Percentiles rank a stretch among this genome's conserved stretches.
Evolutionary conservation across 2,113 vertebrate genomes (phyloP).

Genomic region (Bufo gargarizans): DNA sequence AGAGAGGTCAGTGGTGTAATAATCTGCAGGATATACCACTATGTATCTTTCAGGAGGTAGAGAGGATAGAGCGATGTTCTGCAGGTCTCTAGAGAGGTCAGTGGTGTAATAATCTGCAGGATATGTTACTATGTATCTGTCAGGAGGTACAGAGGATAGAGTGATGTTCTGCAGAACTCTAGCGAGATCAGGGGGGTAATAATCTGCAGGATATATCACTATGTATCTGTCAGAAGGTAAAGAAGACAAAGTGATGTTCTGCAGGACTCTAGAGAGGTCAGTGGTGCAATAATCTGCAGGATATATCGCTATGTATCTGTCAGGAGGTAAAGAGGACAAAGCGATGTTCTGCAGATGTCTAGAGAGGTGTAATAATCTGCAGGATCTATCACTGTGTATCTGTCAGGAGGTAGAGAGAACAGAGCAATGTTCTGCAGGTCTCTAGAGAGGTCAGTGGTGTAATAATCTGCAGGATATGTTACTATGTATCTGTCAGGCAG

Average conservation of each 20-base stretch:
- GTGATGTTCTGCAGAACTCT: conserved; percentile 6
- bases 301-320: too few species aligned
- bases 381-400: too few species aligned
- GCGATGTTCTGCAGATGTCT: too few species aligned
- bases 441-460: too few species aligned
- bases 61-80: neutral
- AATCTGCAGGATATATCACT: neutral
- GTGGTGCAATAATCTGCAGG: neutral
- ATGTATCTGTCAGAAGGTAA: neutral
- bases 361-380: too few species aligned
- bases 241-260: neutral
- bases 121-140: neutral
- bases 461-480: too few species aligned
- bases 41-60: neutral
- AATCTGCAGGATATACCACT: neutral
- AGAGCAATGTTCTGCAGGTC: too few species aligned
- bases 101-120: neutral
- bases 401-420: too few species aligned
- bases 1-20: neutral
- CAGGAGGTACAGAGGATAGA: neutral
- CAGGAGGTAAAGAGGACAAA: too few species aligned
- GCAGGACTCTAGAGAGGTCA: neutral
- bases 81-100: neutral
- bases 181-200: neutral
- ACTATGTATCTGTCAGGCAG: too few species aligned